Evolutionary conservation across 2,888 invertebrate genomes (phyloP).

Genomic region (Pediacus dermestoides): DNA sequence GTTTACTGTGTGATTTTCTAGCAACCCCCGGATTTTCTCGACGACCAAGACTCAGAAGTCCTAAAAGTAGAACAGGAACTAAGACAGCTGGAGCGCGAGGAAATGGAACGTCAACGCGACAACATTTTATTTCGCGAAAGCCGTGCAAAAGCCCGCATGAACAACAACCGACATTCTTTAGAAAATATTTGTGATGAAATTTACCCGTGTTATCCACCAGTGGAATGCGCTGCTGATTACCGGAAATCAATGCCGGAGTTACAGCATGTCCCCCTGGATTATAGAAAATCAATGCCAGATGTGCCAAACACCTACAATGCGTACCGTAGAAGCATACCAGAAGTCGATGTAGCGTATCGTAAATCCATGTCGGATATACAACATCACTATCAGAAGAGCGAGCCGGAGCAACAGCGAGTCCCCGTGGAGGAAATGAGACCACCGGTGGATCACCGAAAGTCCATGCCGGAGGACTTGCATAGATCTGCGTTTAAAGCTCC

Average conservation of each 20-base stretch:
- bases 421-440: conserved; percentile 8
- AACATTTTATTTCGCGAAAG: conserved; percentile 65
- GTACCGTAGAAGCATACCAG: conserved; percentile 18
- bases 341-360: conserved; percentile 33
- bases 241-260: conserved; percentile 47
- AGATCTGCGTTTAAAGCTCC: conserved; percentile 44
- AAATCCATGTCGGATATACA: conserved; percentile 47
- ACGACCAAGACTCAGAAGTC: conserved; percentile 51
- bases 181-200: conserved; percentile 46
- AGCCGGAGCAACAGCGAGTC: conserved; percentile 19
- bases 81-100: conserved; percentile 73
- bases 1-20: conserved; percentile 16
- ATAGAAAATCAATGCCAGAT: conserved; percentile 32
- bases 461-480: conserved; percentile 44
- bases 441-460: conserved; percentile 37
- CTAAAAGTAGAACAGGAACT: conserved; percentile 76
- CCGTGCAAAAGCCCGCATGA: conserved; percentile 49
- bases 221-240: conserved; percentile 33
- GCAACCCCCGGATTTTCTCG: conserved; percentile 36
- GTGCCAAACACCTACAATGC: conserved; percentile 29
- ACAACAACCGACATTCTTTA: conserved; percentile 43
- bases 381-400: conserved; percentile 35
- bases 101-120: conserved; percentile 69
- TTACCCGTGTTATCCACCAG: conserved; percentile 29
- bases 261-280: conserved; percentile 34